phyloP scores from a whole-genome alignment of 2,888 invertebrate species.

The Sinopyrophorus schimmeli region DNA sequence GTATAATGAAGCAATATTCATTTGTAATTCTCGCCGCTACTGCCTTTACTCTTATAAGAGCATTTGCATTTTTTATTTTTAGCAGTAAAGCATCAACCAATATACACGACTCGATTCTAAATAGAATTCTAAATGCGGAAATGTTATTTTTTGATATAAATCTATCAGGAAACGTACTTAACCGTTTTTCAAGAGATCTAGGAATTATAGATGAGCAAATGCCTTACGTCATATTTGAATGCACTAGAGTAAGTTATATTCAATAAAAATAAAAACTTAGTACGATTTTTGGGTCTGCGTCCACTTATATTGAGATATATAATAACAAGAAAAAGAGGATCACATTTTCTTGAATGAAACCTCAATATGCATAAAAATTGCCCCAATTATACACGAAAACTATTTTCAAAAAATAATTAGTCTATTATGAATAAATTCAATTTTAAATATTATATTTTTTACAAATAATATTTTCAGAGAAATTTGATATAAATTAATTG shows the following conservation, averaged over 20 bases:
- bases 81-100: constrained; percentile 26
- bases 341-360: no score
- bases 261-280: no score
- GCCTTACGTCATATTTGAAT: constrained; percentile 15
- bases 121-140: constrained; percentile 28
- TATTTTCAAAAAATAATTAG: no score
- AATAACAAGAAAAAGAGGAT: no score
- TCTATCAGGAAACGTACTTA: constrained; percentile 34
- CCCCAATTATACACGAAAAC: no score
- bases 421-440: no score
- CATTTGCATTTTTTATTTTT: constrained; percentile 32
- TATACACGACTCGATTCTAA: constrained; percentile 26
- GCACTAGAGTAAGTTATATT: constrained; percentile 11
- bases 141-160: constrained; percentile 31
- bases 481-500: no score
- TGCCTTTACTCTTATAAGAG: constrained; percentile 38
- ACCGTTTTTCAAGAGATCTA: constrained; percentile 36
- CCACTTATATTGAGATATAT: no score
- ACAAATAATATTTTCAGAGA: no score
- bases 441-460: no score
- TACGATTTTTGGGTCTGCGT: no score
- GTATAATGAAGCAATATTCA: constrained; percentile 40
- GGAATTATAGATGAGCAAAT: constrained; percentile 32
- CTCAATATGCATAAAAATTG: no score
- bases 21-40: constrained; percentile 38